Conservation (phyloP, 2,888 invertebrate species). For the Drosophila acutilabella region DNA sequence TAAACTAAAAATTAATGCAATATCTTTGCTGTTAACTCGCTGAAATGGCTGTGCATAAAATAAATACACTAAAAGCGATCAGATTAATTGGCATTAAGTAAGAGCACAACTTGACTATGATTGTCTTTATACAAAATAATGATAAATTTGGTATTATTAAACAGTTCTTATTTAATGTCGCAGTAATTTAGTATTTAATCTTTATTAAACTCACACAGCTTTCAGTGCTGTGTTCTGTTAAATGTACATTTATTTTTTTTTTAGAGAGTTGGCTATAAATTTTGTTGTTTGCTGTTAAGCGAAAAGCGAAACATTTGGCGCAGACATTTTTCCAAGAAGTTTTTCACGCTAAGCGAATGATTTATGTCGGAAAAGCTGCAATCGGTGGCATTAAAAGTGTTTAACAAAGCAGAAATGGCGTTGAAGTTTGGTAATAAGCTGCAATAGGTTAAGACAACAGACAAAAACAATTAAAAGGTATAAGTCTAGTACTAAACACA, state of each 20-base stretch:
- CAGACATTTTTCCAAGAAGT: constrained; percentile 46
- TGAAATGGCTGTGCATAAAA: not conserved
- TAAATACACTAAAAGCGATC: not conserved
- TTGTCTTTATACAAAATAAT: not conserved
- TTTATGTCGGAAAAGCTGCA: constrained; percentile 54
- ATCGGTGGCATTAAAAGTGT: constrained; percentile 14
- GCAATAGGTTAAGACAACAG: constrained; percentile 43
- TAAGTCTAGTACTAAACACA: not conserved
- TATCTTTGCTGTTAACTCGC: constrained; percentile 3
- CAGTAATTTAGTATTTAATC: constrained; percentile 9
- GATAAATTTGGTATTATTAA: constrained; percentile 5
- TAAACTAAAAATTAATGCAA: constrained; percentile 24
- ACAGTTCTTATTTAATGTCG: constrained; percentile 25
- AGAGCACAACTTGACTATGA: not conserved
- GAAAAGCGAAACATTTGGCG: constrained; percentile 59
- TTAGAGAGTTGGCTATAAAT: constrained; percentile 45
- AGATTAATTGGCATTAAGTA: not conserved
- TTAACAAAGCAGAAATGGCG: constrained; percentile 19
- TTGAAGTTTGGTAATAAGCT: constrained; percentile 59
- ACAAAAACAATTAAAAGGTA: constrained; percentile 29
- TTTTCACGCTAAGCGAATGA: constrained; percentile 49
- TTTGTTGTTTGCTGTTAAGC: constrained; percentile 42
- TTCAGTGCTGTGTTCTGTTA: constrained; percentile 1
- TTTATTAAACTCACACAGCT: constrained; percentile 17
- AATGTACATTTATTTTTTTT: constrained; percentile 18